A percentile compares a stretch with the other conserved stretches of the same genome.
Evolutionary conservation across 2,797 vertebrate genomes (phyloP).

Genomic region (Pelobates cultripes): DNA sequence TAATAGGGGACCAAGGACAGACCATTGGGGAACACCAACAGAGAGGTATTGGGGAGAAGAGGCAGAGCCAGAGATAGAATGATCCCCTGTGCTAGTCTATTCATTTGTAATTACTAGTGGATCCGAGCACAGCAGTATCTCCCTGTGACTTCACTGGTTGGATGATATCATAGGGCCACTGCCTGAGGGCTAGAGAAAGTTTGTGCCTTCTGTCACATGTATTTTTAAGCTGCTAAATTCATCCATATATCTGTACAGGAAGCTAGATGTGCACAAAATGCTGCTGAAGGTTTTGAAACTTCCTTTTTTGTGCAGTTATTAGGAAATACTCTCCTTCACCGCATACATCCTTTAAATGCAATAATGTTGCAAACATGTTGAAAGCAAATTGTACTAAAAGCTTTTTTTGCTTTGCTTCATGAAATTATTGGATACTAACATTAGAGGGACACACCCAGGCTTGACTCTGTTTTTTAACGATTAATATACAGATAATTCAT

Average conservation of each 20-base stretch:
- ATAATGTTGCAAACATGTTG: not conserved
- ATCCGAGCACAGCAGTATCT: no score
- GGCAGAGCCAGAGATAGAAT: no score
- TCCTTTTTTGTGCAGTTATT: slow-evolving; percentile 12
- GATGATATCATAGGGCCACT: not conserved
- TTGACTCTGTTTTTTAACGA: no score
- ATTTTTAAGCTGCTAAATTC: not conserved
- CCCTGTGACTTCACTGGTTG: not conserved
- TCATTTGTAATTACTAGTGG: no score
- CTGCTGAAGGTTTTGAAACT: slow-evolving; percentile 34
- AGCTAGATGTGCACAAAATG: slow-evolving; percentile 18
- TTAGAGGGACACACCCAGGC: no score
- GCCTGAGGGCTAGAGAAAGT: not conserved
- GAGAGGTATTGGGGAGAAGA: no score
- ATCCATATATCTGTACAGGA: not conserved
- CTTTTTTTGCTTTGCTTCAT: no score
- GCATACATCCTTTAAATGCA: slow-evolving; percentile 31
- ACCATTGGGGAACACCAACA: no score
- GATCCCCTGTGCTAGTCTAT: no score
- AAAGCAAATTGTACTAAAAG: not conserved
- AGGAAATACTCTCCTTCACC: slow-evolving; percentile 12
- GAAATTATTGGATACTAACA: no score
- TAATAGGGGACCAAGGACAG: no score
- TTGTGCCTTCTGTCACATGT: not conserved
- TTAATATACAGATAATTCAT: no score